phyloP scores from a whole-genome alignment of 2,113 vertebrate genomes.

The Brachyistius frenatus region DNA sequence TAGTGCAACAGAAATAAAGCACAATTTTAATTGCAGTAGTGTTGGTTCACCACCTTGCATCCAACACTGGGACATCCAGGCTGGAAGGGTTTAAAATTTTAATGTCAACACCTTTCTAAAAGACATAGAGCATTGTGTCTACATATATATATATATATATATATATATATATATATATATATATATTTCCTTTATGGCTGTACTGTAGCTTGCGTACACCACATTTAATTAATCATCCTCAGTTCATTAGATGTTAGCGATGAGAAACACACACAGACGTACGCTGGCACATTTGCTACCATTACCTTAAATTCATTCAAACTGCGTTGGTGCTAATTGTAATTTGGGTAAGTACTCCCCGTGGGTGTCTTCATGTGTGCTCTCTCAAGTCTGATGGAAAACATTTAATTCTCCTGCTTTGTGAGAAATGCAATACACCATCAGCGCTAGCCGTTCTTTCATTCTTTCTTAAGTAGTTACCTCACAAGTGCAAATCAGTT shows the following conservation, averaged over 20 bases:
- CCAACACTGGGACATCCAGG: too few species aligned
- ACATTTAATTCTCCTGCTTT: conserved; percentile 69
- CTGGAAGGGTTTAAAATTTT: too few species aligned
- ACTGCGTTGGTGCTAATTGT: conserved; percentile 58
- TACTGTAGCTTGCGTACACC: conserved; percentile 1
- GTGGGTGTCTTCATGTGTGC: conserved; percentile 53
- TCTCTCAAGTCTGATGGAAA: conserved; percentile 69
- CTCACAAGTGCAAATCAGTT: conserved; percentile 55
- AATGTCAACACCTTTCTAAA: too few species aligned
- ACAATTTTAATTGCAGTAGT: too few species aligned
- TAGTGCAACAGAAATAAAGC: too few species aligned
- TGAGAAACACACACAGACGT: conserved; percentile 26
- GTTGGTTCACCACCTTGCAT: too few species aligned
- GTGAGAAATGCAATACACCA: conserved; percentile 59
- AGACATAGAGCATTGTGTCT: too few species aligned
- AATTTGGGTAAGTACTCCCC: conserved; percentile 53
- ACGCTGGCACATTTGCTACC: conserved; percentile 37
- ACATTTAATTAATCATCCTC: conserved; percentile 39
- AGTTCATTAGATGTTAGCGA: conserved; percentile 37
- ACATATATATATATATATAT: too few species aligned
- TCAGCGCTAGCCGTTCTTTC: conserved; percentile 49
- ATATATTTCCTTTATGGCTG: conserved; percentile 4
- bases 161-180: too few species aligned
- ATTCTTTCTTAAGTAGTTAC: conserved; percentile 69
- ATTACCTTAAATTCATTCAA: conserved; percentile 59